phyloP scores from a whole-genome alignment of 2,888 invertebrate species.

The Acanthosoma haemorrhoidale region DNA sequence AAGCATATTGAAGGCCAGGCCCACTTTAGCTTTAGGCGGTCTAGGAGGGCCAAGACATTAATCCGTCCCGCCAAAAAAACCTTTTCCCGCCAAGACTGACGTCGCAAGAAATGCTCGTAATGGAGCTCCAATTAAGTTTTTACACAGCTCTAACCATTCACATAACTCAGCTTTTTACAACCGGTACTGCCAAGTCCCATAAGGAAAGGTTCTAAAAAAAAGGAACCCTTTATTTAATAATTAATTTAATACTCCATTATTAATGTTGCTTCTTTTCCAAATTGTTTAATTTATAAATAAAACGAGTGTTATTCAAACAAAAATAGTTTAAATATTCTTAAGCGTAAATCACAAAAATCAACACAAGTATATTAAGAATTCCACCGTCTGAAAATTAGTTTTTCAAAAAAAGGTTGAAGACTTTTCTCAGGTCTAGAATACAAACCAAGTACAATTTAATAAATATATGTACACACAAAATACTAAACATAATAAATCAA shows the following conservation, averaged over 20 bases:
- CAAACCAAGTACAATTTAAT: too few species aligned
- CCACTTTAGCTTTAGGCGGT: not conserved
- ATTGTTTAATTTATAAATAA: not conserved
- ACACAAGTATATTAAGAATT: too few species aligned
- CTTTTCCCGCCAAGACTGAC: constrained; percentile 3
- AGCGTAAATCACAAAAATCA: too few species aligned
- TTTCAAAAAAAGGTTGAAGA: too few species aligned
- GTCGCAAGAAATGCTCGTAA: constrained; percentile 2
- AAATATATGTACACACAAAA: too few species aligned
- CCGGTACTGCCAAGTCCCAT: not conserved
- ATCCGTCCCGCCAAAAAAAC: not conserved
- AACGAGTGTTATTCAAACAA: too few species aligned
- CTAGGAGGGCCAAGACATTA: not conserved
- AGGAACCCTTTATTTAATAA: not conserved
- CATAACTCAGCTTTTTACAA: constrained; percentile 1
- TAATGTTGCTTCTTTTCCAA: not conserved
- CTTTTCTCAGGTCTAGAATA: too few species aligned
- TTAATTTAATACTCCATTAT: not conserved
- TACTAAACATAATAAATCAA: too few species aligned
- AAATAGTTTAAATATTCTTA: too few species aligned
- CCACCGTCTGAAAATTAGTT: too few species aligned
- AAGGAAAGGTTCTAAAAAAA: not conserved
- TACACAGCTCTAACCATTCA: not conserved
- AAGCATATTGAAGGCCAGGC: not conserved
- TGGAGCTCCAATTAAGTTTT: constrained; percentile 12